Evolutionary conservation across 35 echinoderm and acorn worm genomes (phyloP), one percentile per base, ranked within the genome.

Genomic region (Apostichopus californicus): DNA sequence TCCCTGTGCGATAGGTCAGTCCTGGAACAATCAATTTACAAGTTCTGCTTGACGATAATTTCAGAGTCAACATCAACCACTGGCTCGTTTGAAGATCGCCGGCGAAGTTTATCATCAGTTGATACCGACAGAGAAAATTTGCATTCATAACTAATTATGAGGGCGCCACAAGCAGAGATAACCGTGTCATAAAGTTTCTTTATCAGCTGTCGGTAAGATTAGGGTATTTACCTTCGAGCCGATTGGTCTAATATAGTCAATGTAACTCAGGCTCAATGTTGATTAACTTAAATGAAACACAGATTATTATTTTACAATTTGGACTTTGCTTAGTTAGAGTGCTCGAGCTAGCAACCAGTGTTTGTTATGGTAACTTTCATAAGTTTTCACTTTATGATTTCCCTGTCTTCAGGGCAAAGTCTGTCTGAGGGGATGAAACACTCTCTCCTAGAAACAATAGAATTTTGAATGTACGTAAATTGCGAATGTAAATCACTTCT

Each of bases 131-230:
- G 80, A 83, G 52, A 56, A 68, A 12, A 54, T 83, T 15, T 8
- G 80, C 55, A 56, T 83, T 83, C 22, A 83, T 55, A 55, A 83
- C 80, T 83, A 83, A 83, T 83, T 83, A 83, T 55, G 9, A 83
- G 46, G 80, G 24, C 80, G 5, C 24, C 55, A 6, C 46, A 9
- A 83, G 18, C 46, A 68, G 5, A 68, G 64, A 18, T 18, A 46
- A 68, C 64, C 11, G 64, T 68, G 64, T 68, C 64, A 68, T 7
- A 55, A 55, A 56, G 80, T 55, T 83, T 55, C 9, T 54, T 53
- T 83, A 83, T 56, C 80, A 83, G 80, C 80, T 83, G 80, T 83
- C 80, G 80, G 80, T 68, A 11, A 68, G 64, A 68, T 68, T 68
- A 14, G 64, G 34, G 34, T 46, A 46, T 46, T 46, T 46, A 46